These are phyloP conservation scores for Microplitis deprimator DNA, from an alignment of 2,888 invertebrate species.

Conservation along the genomic window DNA sequence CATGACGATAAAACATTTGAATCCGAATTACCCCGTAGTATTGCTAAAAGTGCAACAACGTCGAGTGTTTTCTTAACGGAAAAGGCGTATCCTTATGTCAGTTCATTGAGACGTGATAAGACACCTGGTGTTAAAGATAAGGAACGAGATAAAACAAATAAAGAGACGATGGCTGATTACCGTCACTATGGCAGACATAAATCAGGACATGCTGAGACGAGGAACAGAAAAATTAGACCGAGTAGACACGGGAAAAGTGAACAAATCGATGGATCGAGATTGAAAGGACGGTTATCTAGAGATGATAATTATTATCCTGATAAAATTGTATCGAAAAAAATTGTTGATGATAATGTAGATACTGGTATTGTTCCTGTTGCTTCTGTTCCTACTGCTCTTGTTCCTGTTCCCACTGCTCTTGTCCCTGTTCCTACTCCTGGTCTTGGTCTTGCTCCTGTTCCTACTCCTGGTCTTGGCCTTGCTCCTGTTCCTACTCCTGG, in stretches of 20 bases:
- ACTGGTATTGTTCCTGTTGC: conserved; percentile 64
- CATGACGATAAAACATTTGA: conserved; percentile 79
- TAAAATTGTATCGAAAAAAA: conserved; percentile 65
- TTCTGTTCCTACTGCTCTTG: conserved; percentile 68
- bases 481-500: not conserved
- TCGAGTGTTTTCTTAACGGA: conserved; percentile 78
- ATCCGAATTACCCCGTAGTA: conserved; percentile 72
- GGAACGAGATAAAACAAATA: conserved; percentile 73
- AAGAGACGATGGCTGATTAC: conserved; percentile 50
- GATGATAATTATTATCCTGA: conserved; percentile 66
- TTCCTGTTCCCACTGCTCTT: not conserved
- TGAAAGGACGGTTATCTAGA: conserved; percentile 53
- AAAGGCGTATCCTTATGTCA: conserved; percentile 77
- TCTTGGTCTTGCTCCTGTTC: conserved; percentile 61
- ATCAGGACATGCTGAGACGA: conserved; percentile 64
- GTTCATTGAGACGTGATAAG: conserved; percentile 74
- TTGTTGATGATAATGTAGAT: conserved; percentile 63
- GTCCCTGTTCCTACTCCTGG: conserved; percentile 41
- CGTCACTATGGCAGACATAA: conserved; percentile 71
- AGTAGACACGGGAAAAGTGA: conserved; percentile 79
- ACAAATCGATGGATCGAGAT: conserved; percentile 72
- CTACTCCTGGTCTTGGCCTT: no score
- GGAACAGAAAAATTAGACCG: conserved; percentile 66
- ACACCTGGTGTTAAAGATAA: conserved; percentile 75
- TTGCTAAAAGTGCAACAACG: conserved; percentile 82